These are phyloP conservation scores for Albula glossodonta DNA, from an alignment of 2,113 vertebrate genomes.

Conservation along the genomic window DNA sequence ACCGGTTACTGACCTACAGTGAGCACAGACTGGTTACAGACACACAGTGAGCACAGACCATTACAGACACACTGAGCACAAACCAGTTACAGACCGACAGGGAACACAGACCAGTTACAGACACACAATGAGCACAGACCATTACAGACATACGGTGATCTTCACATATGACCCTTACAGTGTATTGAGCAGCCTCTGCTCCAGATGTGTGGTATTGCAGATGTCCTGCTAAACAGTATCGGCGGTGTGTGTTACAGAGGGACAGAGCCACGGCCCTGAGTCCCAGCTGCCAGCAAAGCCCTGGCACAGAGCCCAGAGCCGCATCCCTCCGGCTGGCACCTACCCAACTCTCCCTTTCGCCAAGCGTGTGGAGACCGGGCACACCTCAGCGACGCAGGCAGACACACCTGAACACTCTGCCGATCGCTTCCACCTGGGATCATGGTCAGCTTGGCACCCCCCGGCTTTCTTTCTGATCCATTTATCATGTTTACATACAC, in stretches of 20 bases:
- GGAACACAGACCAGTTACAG: neutral
- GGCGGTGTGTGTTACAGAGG: no score
- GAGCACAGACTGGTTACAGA: constrained; percentile 10
- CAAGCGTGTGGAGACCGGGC: neutral
- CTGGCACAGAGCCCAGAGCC: neutral
- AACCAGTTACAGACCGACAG: neutral
- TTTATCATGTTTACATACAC: neutral
- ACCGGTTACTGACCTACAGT: constrained; percentile 38
- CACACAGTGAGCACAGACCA: neutral
- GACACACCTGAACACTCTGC: neutral
- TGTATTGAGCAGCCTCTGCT: no score
- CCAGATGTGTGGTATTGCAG: no score
- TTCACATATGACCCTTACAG: neutral
- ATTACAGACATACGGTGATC: neutral
- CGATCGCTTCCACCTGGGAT: neutral
- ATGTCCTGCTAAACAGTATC: no score
- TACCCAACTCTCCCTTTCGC: neutral
- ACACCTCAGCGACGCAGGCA: neutral
- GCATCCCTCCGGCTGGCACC: neutral
- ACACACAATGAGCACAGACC: no score
- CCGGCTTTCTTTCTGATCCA: neutral
- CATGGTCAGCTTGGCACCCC: neutral
- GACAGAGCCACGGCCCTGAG: neutral
- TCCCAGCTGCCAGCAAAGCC: neutral
- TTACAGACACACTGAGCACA: constrained; percentile 44